Evolutionary conservation across 2,888 invertebrate species (phyloP).

Genomic region (Octonoba sinensis): DNA sequence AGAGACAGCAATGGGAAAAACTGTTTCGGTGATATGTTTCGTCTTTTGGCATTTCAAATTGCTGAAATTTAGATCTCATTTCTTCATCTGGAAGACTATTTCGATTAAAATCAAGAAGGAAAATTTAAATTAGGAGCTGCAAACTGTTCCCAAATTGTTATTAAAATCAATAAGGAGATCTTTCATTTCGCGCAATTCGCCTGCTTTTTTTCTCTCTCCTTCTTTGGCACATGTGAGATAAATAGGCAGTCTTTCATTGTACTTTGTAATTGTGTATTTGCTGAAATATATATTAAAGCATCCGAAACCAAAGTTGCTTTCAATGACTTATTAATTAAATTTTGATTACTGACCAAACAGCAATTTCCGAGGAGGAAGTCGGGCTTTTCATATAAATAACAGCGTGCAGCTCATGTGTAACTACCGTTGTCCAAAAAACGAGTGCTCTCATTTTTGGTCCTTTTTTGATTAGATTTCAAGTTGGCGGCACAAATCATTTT

Average conservation of each 20-base stretch:
- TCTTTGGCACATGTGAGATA: constrained; percentile 50
- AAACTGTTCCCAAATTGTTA: constrained; percentile 29
- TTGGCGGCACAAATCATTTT: constrained; percentile 58
- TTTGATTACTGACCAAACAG: background rate
- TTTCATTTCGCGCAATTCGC: background rate
- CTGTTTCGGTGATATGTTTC: constrained; percentile 58
- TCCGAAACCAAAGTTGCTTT: no score
- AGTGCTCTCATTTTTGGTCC: constrained; percentile 43
- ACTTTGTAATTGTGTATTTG: background rate
- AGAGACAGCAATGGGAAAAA: constrained; percentile 57
- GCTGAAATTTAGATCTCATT: constrained; percentile 51
- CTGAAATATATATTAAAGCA: no score
- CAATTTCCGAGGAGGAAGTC: no score
- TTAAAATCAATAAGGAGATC: background rate
- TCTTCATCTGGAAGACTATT: constrained; percentile 56
- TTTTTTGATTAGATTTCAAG: constrained; percentile 44
- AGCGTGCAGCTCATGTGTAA: constrained; percentile 50
- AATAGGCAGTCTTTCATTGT: constrained; percentile 37
- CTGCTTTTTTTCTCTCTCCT: constrained; percentile 24
- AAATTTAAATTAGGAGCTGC: constrained; percentile 43
- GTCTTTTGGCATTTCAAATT: constrained; percentile 58
- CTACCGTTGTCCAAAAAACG: constrained; percentile 39
- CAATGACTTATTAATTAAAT: no score
- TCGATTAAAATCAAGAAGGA: constrained; percentile 53
- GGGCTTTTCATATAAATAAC: background rate